Base-by-base conservation (phyloP, 2,888 invertebrate species). In the Bellardia bayeri region DNA sequence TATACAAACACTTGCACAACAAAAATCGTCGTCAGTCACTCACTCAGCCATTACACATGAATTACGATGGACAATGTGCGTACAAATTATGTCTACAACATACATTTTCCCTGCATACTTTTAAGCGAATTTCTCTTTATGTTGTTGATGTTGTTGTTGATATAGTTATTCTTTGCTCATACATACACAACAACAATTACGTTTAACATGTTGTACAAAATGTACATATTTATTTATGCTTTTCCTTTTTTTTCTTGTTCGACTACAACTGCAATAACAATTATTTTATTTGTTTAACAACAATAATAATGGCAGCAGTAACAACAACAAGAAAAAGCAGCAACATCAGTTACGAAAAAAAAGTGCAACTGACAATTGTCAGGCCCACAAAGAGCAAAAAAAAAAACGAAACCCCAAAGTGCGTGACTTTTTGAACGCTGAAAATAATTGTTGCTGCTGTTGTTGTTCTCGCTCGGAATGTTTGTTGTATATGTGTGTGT, bases 11-110 rank as follows among this genome's bases (percentile, higher is more conserved):
- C 54, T 30, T 30, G 2, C n/a, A 37, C 58, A 51, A 68, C 23
- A 49, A 37, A 45, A 49, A 11, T 66, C n/a, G 37, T 5, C 37
- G 37, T 58, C 33, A 51, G 72, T 80, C 75, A 75, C 54, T 71
- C 78, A 40, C n/a, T 72, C 64, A 71, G 83, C 71, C 71, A 54
- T 83, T 68, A 79, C 86, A 82, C 86, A 87, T 87, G 88, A 88
- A 66, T 88, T 88, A 82, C 79, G 80, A 61, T 72, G 88, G 88
- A 88, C 88, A 88, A 88, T 88, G 82, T 85, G 86, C 81, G 85
- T 85, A 80, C 75, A 88, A 88, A 88, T 86, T 81, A 76, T 85
- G 88, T 82, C 82, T 69, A 51, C 81, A 78, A 61, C 87, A 87
- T 72, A 71, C 76, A 74, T 76, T 69, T 76, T 23, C 1, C 23